These are phyloP conservation scores for Sthenelais limicola DNA, from an alignment of 2,888 invertebrate species.

Conservation along the genomic window DNA sequence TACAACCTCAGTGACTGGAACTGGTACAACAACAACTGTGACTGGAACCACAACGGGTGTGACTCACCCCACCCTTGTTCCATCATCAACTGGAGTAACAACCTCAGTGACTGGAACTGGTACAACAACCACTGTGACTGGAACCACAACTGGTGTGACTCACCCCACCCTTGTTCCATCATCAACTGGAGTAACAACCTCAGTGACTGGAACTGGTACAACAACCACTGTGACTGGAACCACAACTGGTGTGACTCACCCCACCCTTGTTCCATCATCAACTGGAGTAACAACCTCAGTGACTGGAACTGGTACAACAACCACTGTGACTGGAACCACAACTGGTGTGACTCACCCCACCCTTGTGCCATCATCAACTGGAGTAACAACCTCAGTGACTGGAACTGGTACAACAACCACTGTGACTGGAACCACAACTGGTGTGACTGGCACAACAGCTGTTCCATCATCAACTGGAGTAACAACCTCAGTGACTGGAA, in stretches of 20 bases:
- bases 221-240: not conserved
- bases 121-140: not conserved
- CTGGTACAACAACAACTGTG: slow-evolving; percentile 13
- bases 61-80: not conserved
- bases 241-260: no score
- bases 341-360: not conserved
- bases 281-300: not conserved
- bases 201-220: not conserved
- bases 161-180: not conserved
- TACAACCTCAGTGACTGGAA: not conserved
- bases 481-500: not conserved
- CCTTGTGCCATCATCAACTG: not conserved
- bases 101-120: not conserved
- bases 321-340: not conserved
- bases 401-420: not conserved
- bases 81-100: not conserved
- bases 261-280: no score
- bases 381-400: not conserved
- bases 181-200: not conserved
- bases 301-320: not conserved
- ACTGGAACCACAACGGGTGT: slow-evolving; percentile 6
- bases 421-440: no score
- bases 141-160: not conserved
- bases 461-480: not conserved
- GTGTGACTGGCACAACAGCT: not conserved